These are phyloP conservation scores for Chelon auratus DNA, from an alignment of 2,797 vertebrate species.

Conservation along the genomic window DNA sequence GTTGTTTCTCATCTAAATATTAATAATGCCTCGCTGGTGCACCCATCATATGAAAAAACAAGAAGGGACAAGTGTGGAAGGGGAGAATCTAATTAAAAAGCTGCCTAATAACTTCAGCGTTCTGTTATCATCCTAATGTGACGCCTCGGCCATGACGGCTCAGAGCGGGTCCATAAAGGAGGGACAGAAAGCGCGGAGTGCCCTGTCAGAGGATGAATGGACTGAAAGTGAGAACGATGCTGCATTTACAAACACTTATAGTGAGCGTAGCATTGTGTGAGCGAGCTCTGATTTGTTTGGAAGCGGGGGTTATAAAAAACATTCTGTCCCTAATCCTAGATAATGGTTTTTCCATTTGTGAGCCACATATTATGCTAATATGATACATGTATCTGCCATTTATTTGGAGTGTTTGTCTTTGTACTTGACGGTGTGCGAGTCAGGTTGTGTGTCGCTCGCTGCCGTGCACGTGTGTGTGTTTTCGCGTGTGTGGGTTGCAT, in stretches of 20 bases:
- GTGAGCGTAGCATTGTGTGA: constrained; percentile 40
- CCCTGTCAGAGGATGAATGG: constrained; percentile 33
- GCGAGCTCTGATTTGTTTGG: constrained; percentile 58
- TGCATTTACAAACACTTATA: constrained; percentile 62
- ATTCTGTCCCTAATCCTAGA: constrained; percentile 58
- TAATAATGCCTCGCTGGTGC: constrained; percentile 69
- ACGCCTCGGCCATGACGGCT: constrained; percentile 44
- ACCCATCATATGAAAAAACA: constrained; percentile 27
- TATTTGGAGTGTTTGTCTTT: constrained; percentile 71
- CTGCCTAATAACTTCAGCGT: constrained; percentile 67
- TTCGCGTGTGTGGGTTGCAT: constrained; percentile 60
- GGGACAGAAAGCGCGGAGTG: constrained; percentile 36
- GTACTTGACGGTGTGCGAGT: constrained; percentile 50
- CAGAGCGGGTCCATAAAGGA: constrained; percentile 32
- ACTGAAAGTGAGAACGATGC: constrained; percentile 54
- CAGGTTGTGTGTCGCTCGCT: constrained; percentile 6
- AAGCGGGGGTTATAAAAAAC: constrained; percentile 46
- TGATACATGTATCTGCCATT: constrained; percentile 65
- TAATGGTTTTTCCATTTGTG: constrained; percentile 71
- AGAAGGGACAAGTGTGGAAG: constrained; percentile 55
- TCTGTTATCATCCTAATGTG: constrained; percentile 62
- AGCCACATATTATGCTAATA: constrained; percentile 74
- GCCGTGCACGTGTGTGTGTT: constrained; percentile 24
- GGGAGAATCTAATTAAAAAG: constrained; percentile 77
- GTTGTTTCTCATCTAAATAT: constrained; percentile 79